Base-by-base conservation (phyloP, 2,113 vertebrate genomes). In the Poecile atricapillus region DNA sequence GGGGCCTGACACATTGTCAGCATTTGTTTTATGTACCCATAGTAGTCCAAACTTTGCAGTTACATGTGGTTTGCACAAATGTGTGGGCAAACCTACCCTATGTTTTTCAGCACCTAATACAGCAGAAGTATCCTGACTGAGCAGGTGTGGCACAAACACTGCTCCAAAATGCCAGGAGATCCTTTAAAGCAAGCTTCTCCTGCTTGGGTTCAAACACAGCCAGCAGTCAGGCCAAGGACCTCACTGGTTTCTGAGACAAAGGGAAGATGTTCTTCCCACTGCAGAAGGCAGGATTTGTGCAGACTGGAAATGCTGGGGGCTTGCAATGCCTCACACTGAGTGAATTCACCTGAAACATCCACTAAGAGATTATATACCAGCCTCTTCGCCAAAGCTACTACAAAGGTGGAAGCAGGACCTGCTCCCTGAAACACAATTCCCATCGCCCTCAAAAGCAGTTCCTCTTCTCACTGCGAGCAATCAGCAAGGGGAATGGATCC, bases 351-450 rank as follows among this genome's bases (percentile, higher is more conserved):
- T 47, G 49, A 81, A 76, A 50, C 11, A 60, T 20, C 65, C 3
- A 3, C 1, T 0, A 31, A 59, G 37, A 76, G 12, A 65, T 25
- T 9, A 37, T 21, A 74, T 0, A 19, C 6, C n/a, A 85, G n/a
- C 28, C 20, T 58, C 43, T 74, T 35, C 68, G 79, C 30, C 31
- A 58, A 80, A 90, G 28, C 21, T 60, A 46, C 46, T 47, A 65
- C 15, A 47, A 75, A 80, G 12, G 20, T 39, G 18, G 35, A 87
- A 73, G 24, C 44, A 71, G 15, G 31, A 46, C 17, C 65, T 50
- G 28, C 50, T 63, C 39, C 46, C 37, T 18, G 24, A 49, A 86
- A 87, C 35, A 86, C 73, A 27, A 28, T 21, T 11, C 23, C 25
- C 8, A 52, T 8, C 62, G 78, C 23, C 41, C 31, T 58, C 41